Base-by-base conservation (phyloP, 37 sponge, comb jelly and placozoan genomes). In the Mnemiopsis leidyi region DNA sequence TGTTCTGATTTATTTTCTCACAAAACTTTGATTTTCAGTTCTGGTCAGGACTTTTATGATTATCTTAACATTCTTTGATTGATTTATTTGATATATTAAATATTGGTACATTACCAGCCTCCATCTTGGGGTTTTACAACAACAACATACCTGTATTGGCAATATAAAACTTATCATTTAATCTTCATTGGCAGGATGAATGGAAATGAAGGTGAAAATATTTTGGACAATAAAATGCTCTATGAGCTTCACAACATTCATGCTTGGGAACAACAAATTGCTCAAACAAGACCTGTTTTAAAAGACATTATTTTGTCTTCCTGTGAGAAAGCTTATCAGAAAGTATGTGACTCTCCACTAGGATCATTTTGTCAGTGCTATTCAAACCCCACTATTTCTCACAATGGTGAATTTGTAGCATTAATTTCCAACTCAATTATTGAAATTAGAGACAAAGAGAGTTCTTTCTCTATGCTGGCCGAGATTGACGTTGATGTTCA, bases 231-330 rank as follows among this genome's bases (percentile, higher is more conserved):
- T 5, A 77, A 77, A 32, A 77, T 77, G 79, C 32, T 77, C 18
- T 77, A 77, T 77, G 79, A 77, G 35, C 79, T 77, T 20, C 1
- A 77, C 32, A 32, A 77, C 33, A 77, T 77, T 32, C 18, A 77
- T 16, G 26, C 79, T 3, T 77, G 79, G 79, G 79, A 77, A 32
- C 18, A 31, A 31, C 0, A 32, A 34, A 32, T 77, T 5, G 0
- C 79, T 34, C 9, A 31, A 32, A 26, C 33, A 16, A 31, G 18
- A 0, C 18, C 20, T 32, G 16, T 13, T 77, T 31, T 77, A 16
- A 28, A 77, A 34, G 32, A 77, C 32, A 3, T 77, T 16, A 32
- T 77, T 26, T 34, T 13, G 18, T 16, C 79, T 18, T 77, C 32
- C 36, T 77, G 21, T 16, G 9, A 34, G 32, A 28, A 71, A 18